Base-by-base conservation (phyloP, 2,888 invertebrate genomes). In the Limnephilus auricula region DNA sequence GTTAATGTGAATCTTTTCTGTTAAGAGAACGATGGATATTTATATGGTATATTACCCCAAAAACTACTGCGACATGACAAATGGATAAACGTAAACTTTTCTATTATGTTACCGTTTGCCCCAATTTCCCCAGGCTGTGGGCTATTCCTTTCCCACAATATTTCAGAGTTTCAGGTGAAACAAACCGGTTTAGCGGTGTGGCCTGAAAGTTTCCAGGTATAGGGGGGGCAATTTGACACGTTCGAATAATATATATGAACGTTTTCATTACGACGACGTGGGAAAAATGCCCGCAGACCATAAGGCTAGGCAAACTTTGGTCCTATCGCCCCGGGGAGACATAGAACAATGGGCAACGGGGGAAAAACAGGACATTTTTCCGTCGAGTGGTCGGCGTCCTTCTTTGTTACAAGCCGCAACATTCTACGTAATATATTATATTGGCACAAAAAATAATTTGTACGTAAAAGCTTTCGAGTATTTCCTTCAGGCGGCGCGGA, bases 351-450 rank as follows among this genome's bases (percentile, higher is more conserved):
- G 90, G 86, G 40, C 90, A 18, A 80, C 87, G 50, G 13, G 90
- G 90, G 87, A 37, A 50, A 88, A 50, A 88, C 50, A 34, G 88
- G 82, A 90, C 90, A 90, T 90, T 90, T 90, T 90, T 88, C 86
- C 90, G 82, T 90, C 65, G 90, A 90, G 87, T 90, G 90, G 90
- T 82, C 45, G 78, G 32, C 82, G 87, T 82, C 90, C 86, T 80
- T 40, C 85, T 85, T 85, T 85, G 85, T 85, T 37, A 85, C 45
- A 40, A 45, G 37, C 45, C 85, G 30, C 85, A 85, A 85, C n/a
- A 85, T 85, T 85, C 40, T 85, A 34, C 37, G 85, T 85, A 30
- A 85, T n/a, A 40, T 85, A 85, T 85, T 85, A 40, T 85, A 85
- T 85, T 31, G 85, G 85, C 45, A 30, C 85, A 45, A 85, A 85